Evolutionary conservation across 1,140 invertebrate genomes (phyloP).

Genomic region (Pomacea maculata): DNA sequence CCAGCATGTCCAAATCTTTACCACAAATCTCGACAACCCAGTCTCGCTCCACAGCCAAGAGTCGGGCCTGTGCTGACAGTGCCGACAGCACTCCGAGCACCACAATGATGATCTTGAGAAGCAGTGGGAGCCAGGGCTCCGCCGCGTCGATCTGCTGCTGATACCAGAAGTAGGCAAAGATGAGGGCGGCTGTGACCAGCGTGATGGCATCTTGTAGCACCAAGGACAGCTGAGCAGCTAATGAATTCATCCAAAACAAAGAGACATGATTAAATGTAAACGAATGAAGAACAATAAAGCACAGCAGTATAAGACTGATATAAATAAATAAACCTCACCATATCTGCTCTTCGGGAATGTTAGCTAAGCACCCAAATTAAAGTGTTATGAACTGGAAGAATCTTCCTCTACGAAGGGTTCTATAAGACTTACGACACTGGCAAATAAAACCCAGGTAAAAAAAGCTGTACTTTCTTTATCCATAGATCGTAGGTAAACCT

Average conservation of each 20-base stretch:
- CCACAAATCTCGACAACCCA: conserved; percentile 67
- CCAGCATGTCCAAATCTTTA: conserved; percentile 36
- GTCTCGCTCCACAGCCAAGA: conserved; percentile 67
- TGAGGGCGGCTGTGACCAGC: conserved; percentile 35
- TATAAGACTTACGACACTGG: neutral
- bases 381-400: too few relatives aligned
- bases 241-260: too few relatives aligned
- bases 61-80: conserved; percentile 63
- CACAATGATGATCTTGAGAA: conserved; percentile 42
- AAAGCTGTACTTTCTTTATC: too few relatives aligned
- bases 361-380: too few relatives aligned
- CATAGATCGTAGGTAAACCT: too few relatives aligned
- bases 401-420: too few relatives aligned
- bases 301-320: too few relatives aligned
- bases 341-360: too few relatives aligned
- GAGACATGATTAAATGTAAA: too few relatives aligned
- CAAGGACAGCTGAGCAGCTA: conserved; percentile 44
- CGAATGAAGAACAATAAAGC: too few relatives aligned
- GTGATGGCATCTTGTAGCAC: conserved; percentile 45
- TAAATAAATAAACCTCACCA: too few relatives aligned
- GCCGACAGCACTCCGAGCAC: conserved; percentile 42
- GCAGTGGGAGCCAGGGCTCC: conserved; percentile 1
- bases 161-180: conserved; percentile 34
- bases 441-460: neutral
- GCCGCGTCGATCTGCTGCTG: conserved; percentile 24